Conservation (phyloP, 2,113 vertebrate genomes). For the Spizaetus ornatus region DNA sequence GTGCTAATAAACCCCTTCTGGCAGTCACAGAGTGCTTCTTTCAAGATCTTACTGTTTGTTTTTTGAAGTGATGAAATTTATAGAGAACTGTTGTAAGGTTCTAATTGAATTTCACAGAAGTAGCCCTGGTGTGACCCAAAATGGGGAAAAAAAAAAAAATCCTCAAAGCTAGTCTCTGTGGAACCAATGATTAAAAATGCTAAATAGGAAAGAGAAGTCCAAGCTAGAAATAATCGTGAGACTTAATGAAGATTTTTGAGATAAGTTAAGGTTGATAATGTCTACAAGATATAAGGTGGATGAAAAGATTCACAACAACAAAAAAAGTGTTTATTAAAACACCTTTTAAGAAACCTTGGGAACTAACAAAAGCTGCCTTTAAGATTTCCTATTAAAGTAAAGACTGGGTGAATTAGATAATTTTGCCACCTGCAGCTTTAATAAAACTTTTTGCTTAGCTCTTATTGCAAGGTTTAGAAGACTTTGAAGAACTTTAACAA, state of each 20-base stretch:
- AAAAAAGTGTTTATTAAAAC: conserved; percentile 72
- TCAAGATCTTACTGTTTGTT: conserved; percentile 70
- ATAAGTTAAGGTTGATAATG: conserved; percentile 55
- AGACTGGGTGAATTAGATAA: conserved; percentile 46
- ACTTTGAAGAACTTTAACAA: conserved; percentile 4
- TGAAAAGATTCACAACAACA: conserved; percentile 62
- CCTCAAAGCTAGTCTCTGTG: conserved; percentile 44
- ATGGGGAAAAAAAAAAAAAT: background rate
- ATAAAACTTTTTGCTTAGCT: conserved; percentile 23
- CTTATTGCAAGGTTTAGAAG: background rate
- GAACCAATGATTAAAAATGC: conserved; percentile 57
- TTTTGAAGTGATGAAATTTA: conserved; percentile 73
- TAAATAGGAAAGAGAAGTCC: conserved; percentile 25
- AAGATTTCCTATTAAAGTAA: conserved; percentile 64
- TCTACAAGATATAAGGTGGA: conserved; percentile 16
- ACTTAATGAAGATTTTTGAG: conserved; percentile 72
- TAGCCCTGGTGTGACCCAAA: conserved; percentile 67
- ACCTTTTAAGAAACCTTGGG: conserved; percentile 57
- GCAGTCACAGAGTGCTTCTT: conserved; percentile 56
- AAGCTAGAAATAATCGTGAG: conserved; percentile 53
- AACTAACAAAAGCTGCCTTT: conserved; percentile 60
- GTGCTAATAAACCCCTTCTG: conserved; percentile 74
- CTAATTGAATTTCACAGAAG: conserved; percentile 80
- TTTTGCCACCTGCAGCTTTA: conserved; percentile 52
- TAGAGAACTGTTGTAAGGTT: conserved; percentile 69